phyloP scores from a whole-genome alignment of 1,140 invertebrate species.

The Trigoniulus corallinus region DNA sequence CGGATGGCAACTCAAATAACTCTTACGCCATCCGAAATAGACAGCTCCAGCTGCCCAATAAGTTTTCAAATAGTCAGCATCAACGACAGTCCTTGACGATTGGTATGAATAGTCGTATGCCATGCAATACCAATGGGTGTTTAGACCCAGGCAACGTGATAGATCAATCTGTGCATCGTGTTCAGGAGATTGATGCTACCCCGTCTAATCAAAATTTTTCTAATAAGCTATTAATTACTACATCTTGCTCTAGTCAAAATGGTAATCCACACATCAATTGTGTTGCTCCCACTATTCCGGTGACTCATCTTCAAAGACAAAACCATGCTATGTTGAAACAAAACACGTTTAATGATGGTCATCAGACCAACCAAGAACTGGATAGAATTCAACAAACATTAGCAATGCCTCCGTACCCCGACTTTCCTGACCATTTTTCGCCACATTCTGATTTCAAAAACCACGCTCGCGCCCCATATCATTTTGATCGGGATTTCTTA shows the following conservation, averaged over 20 bases:
- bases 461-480: constrained; percentile 2
- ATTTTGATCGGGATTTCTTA: background rate
- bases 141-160: background rate
- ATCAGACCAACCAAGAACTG: background rate
- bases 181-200: background rate
- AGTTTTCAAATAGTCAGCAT: background rate
- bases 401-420: background rate
- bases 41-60: background rate
- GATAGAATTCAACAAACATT: background rate
- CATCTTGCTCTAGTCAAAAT: background rate
- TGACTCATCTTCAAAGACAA: background rate
- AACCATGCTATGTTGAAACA: background rate
- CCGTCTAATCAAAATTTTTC: background rate
- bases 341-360: background rate
- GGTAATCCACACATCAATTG: too few species aligned
- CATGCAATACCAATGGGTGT: background rate
- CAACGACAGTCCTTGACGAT: background rate
- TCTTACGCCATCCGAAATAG: background rate
- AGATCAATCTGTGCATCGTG: background rate
- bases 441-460: constrained; percentile 6
- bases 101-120: background rate
- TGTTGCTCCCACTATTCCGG: background rate
- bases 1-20: background rate
- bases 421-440: background rate
- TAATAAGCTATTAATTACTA: too few species aligned